phyloP scores from a whole-genome alignment of 1,140 invertebrate genomes.

The Paraescarpia echinospica region DNA sequence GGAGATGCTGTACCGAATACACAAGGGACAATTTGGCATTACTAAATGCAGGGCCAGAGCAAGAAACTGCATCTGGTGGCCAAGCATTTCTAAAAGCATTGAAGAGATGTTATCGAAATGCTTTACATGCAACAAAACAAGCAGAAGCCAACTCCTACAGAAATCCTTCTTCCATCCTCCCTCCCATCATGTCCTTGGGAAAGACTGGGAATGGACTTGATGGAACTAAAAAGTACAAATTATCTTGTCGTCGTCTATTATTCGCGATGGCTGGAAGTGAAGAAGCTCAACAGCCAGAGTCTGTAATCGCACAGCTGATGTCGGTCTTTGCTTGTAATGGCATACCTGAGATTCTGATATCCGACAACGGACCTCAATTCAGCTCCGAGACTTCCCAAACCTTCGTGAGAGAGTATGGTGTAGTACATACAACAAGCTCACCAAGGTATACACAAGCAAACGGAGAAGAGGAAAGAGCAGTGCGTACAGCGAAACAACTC shows the following conservation, averaged over 20 bases:
- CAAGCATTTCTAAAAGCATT: too few species aligned
- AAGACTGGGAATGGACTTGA: constrained; percentile 11
- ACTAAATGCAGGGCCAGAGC: too few species aligned
- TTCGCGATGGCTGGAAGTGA: background rate
- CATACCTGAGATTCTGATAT: constrained; percentile 25
- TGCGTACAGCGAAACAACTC: constrained; percentile 26
- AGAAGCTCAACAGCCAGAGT: constrained; percentile 6
- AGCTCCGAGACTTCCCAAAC: constrained; percentile 46
- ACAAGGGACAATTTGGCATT: too few species aligned
- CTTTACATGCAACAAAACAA: too few species aligned
- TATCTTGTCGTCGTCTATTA: constrained; percentile 10
- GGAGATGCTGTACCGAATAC: too few species aligned
- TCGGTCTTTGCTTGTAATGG: constrained; percentile 26
- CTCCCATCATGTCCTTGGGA: too few species aligned
- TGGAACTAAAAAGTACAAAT: background rate
- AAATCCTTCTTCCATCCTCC: too few species aligned
- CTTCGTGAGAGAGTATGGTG: constrained; percentile 51
- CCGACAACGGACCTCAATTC: constrained; percentile 55
- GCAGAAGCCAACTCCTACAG: too few species aligned
- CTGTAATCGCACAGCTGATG: too few species aligned
- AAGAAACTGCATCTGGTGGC: too few species aligned
- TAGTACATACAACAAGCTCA: constrained; percentile 46
- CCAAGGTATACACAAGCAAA: constrained; percentile 35
- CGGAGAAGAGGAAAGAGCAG: constrained; percentile 22
- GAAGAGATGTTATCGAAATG: too few species aligned